Evolutionary conservation across 2,113 vertebrate genomes (phyloP).

Genomic region (Pardalotus punctatus): DNA sequence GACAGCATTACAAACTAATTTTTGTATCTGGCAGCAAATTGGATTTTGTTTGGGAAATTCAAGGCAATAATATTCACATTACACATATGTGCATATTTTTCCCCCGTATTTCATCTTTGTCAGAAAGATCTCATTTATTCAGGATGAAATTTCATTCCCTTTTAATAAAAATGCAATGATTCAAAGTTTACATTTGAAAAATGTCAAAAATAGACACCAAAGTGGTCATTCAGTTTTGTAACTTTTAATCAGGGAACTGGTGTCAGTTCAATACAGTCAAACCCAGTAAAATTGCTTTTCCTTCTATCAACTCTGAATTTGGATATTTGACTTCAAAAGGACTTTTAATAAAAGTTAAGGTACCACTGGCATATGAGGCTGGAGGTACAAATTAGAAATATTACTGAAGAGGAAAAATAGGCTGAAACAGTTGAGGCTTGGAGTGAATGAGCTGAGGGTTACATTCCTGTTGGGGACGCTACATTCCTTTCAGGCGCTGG

Average conservation of each 20-base stretch:
- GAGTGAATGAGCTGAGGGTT: neutral
- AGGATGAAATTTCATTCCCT: neutral
- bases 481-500: neutral
- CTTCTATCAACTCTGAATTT: neutral
- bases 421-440: neutral
- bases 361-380: fast-evolving
- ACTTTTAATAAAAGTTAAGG: neutral
- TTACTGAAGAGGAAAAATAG: neutral
- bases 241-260: neutral
- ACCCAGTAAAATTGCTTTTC: neutral
- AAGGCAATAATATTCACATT: neutral
- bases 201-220: neutral
- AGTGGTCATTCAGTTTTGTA: neutral
- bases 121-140: neutral
- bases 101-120: neutral
- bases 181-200: neutral
- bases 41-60: constrained; percentile 6
- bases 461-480: neutral
- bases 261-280: neutral
- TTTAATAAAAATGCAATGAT: neutral
- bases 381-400: neutral
- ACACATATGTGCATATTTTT: neutral
- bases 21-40: neutral
- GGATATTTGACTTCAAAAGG: neutral
- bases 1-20: neutral